Base-by-base conservation (phyloP, 1,140 invertebrate genomes). In the Aphelenchoides avenae region DNA sequence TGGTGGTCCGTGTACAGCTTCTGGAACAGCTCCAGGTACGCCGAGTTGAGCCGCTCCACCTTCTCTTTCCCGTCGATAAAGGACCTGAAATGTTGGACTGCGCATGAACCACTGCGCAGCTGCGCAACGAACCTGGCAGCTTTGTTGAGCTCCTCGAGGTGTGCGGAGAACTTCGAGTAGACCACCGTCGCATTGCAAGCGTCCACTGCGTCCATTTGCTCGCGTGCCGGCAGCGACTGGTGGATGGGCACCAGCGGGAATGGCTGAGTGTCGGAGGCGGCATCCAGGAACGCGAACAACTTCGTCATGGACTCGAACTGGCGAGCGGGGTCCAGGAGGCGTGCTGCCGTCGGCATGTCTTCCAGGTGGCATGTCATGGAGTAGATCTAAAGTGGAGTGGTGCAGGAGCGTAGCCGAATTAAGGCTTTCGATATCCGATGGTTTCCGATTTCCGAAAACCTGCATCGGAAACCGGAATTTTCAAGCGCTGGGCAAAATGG, bases 1-100 rank as follows among this genome's bases (percentile, higher is more conserved):
- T 62, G 44, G 15, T 22, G 43, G 30, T 57, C 24, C 42, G 30
- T 56, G 30, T 57, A 57, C 29, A 57, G 41, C 27, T 20, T 2
- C 22, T 43, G 40, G 37, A 65, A 65, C 29, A 48, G 43, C 5
- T 61, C 54, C n/a, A 47, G 31, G 29, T 65, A 65, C 24, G 44
- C 43, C 7, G 18, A 30, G 42, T 65, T 65, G 7, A 40, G 34
- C 18, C 29, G 27, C n/a, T 68, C 47, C 5, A 65, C 51, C 4
- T 26, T 33, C 7, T 65, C 63, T 26, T 66, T 65, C n/a, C 29
- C 40, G 15, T 49, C 36, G 18, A 65, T 29, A 54, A 64, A 65
- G 5, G 20, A 34, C 13, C 64, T 67, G 15, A 61, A 64, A 54
- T 24, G 5, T 9, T 29, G 1, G 18, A 62, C 41, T 18, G 37